phyloP scores from a whole-genome alignment of 1,140 invertebrate genomes.

The Formica selysi region DNA sequence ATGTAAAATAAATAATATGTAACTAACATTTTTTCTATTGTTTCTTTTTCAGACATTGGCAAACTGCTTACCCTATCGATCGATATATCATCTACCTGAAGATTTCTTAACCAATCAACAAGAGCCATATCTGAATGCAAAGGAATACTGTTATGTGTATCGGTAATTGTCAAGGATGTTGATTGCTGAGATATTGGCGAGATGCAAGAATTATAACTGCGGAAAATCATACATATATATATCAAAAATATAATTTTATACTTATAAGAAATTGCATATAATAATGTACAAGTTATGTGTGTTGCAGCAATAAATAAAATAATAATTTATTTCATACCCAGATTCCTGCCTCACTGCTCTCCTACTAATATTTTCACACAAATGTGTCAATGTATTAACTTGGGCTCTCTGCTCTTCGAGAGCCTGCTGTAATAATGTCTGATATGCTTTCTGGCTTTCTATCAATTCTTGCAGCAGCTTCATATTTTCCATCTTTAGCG shows the following conservation, averaged over 20 bases:
- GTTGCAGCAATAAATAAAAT: constrained; percentile 26
- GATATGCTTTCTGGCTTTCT: constrained; percentile 91
- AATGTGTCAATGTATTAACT: constrained; percentile 85
- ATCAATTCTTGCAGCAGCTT: constrained; percentile 88
- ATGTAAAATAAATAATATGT: constrained; percentile 13
- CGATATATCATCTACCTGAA: constrained; percentile 87
- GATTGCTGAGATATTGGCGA: constrained; percentile 64
- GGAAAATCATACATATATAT: constrained; percentile 22
- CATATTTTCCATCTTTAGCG: constrained; percentile 87
- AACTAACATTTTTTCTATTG: constrained; percentile 13
- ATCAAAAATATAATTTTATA: constrained; percentile 40
- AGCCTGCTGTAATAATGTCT: constrained; percentile 89
- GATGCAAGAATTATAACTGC: constrained; percentile 74
- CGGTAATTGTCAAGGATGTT: constrained; percentile 78
- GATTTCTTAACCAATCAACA: constrained; percentile 87
- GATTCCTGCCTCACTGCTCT: constrained; percentile 77
- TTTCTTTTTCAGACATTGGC: background rate
- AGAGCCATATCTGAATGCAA: constrained; percentile 84
- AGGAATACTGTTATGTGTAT: constrained; percentile 73
- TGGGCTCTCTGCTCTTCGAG: constrained; percentile 91
- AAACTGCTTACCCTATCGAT: constrained; percentile 86
- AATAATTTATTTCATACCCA: constrained; percentile 72
- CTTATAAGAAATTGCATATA: constrained; percentile 11
- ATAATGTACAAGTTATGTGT: background rate
- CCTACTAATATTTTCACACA: constrained; percentile 83